A percentile compares a stretch with the other conserved stretches of the same genome.
Conservation (phyloP, 2,888 invertebrate species). For the Callimorpha dominula region DNA sequence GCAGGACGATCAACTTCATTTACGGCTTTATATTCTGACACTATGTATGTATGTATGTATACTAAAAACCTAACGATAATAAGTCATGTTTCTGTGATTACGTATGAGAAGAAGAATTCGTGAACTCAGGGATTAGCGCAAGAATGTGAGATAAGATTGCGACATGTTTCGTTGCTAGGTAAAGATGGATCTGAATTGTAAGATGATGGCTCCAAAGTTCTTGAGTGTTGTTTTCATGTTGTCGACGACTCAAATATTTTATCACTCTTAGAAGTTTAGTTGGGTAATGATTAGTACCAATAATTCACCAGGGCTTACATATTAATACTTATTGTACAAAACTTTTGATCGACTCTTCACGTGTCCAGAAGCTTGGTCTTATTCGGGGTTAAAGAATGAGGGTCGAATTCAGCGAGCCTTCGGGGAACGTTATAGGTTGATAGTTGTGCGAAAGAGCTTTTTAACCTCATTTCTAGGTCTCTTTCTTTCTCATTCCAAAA, state of each 20-base stretch:
- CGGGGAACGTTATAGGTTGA: too few species aligned
- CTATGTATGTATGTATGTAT: too few species aligned
- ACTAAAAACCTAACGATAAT: slow-evolving; percentile 18
- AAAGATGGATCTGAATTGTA: slow-evolving; percentile 2
- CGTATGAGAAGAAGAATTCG: slow-evolving; percentile 47
- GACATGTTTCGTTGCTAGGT: slow-evolving; percentile 47
- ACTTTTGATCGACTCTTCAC: too few species aligned
- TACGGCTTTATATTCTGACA: too few species aligned
- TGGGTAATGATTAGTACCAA: neutral
- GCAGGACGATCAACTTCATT: too few species aligned
- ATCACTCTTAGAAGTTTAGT: neutral
- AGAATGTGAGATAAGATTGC: slow-evolving; percentile 51
- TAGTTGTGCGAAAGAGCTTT: too few species aligned
- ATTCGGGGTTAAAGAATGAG: too few species aligned
- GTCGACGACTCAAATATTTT: neutral
- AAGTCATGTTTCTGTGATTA: slow-evolving; percentile 42
- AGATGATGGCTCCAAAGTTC: slow-evolving; percentile 5
- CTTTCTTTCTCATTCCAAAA: too few species aligned
- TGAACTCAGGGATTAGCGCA: slow-evolving; percentile 45
- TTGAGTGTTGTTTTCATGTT: neutral
- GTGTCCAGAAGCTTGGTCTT: too few species aligned
- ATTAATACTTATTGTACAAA: too few species aligned
- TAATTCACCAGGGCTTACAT: neutral
- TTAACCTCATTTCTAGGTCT: too few species aligned
- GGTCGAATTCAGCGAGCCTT: too few species aligned